Evolutionary conservation across 2,888 invertebrate genomes (phyloP), one percentile per base, ranked within the genome.

Genomic region (Noctuana brunneofusca): DNA sequence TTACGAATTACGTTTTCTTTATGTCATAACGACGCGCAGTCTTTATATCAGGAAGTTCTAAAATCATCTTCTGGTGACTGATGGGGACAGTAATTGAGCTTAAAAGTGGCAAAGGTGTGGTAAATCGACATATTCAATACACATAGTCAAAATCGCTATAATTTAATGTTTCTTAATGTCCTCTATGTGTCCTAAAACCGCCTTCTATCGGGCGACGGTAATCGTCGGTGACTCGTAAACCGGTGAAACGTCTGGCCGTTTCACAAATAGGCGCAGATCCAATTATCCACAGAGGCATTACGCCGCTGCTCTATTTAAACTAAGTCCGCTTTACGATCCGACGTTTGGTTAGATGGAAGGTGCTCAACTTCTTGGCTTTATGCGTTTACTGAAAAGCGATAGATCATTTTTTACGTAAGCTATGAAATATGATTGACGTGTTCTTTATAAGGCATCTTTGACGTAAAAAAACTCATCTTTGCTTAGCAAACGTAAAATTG

Each of bases 261-360:
- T 60, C 54, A 46, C 60, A 38, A 24, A 46, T n/a, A n/a, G 48
- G 48, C 48, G n/a, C 27, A 48, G 49, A 62, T 55, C 62, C 62
- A 62, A 62, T 49, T 62, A 62, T 56, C 62, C 62, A 16, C 56
- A 24, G 30, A 32, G 48, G 55, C 55, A 55, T 62, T 55, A 54
- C 56, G 60, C 48, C 49, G 55, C 22, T 55, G 27, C 54, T 55
- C 48, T 62, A 62, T 62, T 55, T 62, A 62, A 62, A 63, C 62
- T 56, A 56, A 50, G 50, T 50, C 50, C 55, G 49, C 55, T 62
- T 62, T 62, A 62, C 62, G 55, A 62, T n/a, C 55, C 49, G 14
- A 46, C 62, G 16, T 56, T 55, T 32, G 56, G 50, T 41, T 63
- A 50, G 56, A 63, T 63, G 62, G 49, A 55, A 49, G 62, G 55